Evolutionary conservation across 2,113 vertebrate species (phyloP), one percentile per base, ranked within the genome.

Genomic region (Megatriorchis doriae): DNA sequence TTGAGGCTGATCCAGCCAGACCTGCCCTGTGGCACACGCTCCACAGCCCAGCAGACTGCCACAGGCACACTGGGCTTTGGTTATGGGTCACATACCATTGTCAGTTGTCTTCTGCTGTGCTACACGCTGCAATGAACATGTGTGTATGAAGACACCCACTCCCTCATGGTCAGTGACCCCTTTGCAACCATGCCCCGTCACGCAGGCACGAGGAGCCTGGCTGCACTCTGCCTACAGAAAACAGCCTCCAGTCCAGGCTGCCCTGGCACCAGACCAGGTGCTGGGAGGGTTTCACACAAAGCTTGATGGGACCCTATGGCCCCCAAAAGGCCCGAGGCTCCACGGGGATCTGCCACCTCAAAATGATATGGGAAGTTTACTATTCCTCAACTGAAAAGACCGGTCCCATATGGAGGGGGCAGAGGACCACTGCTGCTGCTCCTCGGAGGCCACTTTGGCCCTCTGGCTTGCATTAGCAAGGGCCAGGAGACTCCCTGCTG

Each of bases 41-140:
- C 53, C 26, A 20, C 62, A 27, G 40, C 42, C 53, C 36, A 62
- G 59, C 53, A 70, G n/a, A 40, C n/a, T 19, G 58, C 59, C 59
- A 53, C 10, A 3, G 48, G 42, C 48, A 29, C 36, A 2, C 10
- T 11, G 13, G 52, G 47, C 53, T 88, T 58, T 86, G 72, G 36
- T 27, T 43, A 34, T 4, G 20, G 72, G 19, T 53, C 31, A 3
- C 3, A 8, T 16, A 11, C 26, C 22, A 13, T 25, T 38, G 25
- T 2, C 62, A 72, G 17, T 3, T 77, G 40, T 74, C 47, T 58
- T 42, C 72, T 79, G 66, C 80, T 82, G 80, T 70, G 59, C 58
- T 65, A 32, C 10, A 5, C 0, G 0, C 79, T 82, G 88, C 53
- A 73, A 3, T 9, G 59, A 56, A 13, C 2, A 13, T 2, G 3